Evolutionary conservation across 2,113 vertebrate genomes (phyloP), one percentile per base, ranked within the genome.

Genomic region (Oenanthe melanoleuca): DNA sequence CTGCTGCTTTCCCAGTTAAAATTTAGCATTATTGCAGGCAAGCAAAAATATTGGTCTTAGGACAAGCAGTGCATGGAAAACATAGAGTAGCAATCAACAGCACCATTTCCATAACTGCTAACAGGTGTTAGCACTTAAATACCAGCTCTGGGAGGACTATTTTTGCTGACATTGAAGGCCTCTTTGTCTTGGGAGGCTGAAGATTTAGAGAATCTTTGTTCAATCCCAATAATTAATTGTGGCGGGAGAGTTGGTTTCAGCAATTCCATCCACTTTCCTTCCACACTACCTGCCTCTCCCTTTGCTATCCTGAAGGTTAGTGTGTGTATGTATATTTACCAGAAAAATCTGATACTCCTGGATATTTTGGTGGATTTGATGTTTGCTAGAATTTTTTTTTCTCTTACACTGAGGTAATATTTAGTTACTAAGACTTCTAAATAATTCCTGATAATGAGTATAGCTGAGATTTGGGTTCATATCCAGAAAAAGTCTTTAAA

Each of bases 71-170:
- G 6, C 0, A 0, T 45, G 20, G 25, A 74, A 89, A 91, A 31
- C 45, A 65, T 12, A 17, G n/a, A 25, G 14, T 0, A 75, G 50
- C 5, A 28, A 85, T 34, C n/a, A 67, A 38, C 63, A 88, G 34
- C 55, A 28, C 12, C 6, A 18, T 86, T 93, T 92, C 64, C 12
- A 11, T 53, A 88, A 59, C 59, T 86, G 59, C 47, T 52, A 49
- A 49, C 85, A 93, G 93, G 90, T 86, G 85, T 61, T 83, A 82
- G 49, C 55, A 93, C 23, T 93, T 63, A 70, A 86, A 89, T 86
- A 82, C 23, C 55, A 65, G 5, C 33, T 53, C 33, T 18, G 31
- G 37, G 66, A 61, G 7, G 9, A 33, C 18, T 83, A 17, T 47
- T 93, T 88, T 49, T 91, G 17, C 11, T 22, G 33, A 6, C 6